Evolutionary conservation across 2,888 invertebrate genomes (phyloP).

Genomic region (Calliphora vomitoria): DNA sequence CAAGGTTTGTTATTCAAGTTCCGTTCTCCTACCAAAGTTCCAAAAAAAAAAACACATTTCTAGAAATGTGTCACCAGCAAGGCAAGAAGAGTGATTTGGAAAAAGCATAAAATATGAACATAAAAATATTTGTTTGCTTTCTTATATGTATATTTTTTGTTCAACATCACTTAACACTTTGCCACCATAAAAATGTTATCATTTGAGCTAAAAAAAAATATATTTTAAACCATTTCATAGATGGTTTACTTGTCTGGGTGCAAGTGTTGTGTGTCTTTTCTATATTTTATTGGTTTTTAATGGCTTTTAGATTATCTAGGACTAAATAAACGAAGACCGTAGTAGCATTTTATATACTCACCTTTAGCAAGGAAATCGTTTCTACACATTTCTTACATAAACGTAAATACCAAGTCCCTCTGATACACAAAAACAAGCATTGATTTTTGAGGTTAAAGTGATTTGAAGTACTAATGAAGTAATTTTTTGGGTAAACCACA

Average conservation of each 20-base stretch:
- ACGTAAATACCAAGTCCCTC: too few relatives aligned
- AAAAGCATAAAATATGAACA: not conserved
- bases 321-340: not conserved
- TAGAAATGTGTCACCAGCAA: not conserved
- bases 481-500: not conserved
- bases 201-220: slow-evolving; percentile 8
- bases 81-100: not conserved
- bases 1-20: not conserved
- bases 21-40: not conserved
- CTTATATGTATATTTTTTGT: not conserved
- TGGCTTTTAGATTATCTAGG: slow-evolving; percentile 24
- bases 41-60: not conserved
- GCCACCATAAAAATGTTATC: slow-evolving; percentile 21
- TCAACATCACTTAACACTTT: slow-evolving; percentile 2
- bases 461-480: not conserved
- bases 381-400: not conserved
- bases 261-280: not conserved
- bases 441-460: not conserved
- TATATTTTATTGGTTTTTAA: slow-evolving; percentile 37
- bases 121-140: not conserved
- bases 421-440: not conserved
- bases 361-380: not conserved
- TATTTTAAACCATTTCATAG: not conserved
- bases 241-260: not conserved
- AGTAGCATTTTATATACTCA: not conserved